phyloP scores from a whole-genome alignment of 2,797 vertebrate species.

The Carduelis carduelis region DNA sequence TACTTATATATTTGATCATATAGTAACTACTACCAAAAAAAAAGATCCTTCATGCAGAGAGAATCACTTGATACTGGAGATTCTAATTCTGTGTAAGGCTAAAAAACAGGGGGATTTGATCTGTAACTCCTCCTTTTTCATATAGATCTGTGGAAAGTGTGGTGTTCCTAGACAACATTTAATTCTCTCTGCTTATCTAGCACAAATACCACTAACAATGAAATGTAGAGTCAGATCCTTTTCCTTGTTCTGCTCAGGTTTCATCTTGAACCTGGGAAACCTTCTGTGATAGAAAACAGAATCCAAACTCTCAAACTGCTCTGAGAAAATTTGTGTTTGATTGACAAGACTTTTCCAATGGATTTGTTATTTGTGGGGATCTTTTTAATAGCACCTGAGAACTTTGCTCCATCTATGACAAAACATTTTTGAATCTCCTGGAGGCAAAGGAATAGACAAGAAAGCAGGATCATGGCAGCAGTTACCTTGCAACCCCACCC shows the following conservation, averaged over 20 bases:
- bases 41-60: background rate
- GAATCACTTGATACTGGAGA: background rate
- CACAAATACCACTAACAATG: background rate
- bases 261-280: background rate
- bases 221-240: background rate
- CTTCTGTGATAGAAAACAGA: background rate
- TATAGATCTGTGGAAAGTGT: background rate
- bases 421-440: background rate
- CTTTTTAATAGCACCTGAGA: background rate
- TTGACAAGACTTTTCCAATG: background rate
- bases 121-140: background rate
- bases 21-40: background rate
- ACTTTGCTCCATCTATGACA: background rate
- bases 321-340: background rate
- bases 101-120: accelerated
- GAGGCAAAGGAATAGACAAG: background rate
- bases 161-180: background rate
- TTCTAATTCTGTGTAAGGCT: background rate
- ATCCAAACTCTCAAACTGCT: background rate
- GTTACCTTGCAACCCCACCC: background rate
- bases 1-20: background rate
- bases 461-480: background rate
- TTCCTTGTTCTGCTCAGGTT: background rate
- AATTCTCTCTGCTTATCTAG: background rate
- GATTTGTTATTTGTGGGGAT: accelerated